Evolutionary conservation across 2,113 vertebrate species (phyloP).

Genomic region (Apteryx owenii): DNA sequence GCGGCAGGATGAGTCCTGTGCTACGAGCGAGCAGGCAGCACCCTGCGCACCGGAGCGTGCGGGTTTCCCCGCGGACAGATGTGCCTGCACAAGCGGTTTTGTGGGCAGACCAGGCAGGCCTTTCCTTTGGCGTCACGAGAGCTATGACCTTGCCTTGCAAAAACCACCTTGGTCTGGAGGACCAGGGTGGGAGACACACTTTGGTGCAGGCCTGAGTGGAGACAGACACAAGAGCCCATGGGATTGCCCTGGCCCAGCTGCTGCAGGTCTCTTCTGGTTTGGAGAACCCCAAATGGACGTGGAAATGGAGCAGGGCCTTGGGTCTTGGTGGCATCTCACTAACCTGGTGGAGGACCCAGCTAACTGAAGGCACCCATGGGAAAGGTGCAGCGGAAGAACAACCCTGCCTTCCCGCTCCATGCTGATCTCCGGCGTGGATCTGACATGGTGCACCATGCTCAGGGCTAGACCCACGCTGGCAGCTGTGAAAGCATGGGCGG

Average conservation of each 20-base stretch:
- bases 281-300: not conserved
- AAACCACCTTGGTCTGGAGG: not conserved
- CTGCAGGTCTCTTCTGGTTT: not conserved
- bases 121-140: not conserved
- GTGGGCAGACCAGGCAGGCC: not conserved
- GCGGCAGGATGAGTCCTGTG: not conserved
- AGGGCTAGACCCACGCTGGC: not conserved
- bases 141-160: not conserved
- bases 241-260: not conserved
- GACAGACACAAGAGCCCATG: not conserved
- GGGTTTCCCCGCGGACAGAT: not conserved
- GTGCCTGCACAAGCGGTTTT: not conserved
- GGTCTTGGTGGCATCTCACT: not conserved
- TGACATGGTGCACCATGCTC: fast-evolving
- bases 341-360: not conserved
- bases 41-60: too few species aligned
- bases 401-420: not conserved
- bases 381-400: not conserved
- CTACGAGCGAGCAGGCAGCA: not conserved
- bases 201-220: not conserved
- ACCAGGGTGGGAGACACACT: fast-evolving
- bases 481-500: not conserved
- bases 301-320: not conserved
- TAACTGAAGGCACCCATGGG: not conserved
- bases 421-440: not conserved